Evolutionary conservation across 2,113 vertebrate genomes (phyloP), one percentile per base, ranked within the genome.

Genomic region (Sisor rabdophorus): DNA sequence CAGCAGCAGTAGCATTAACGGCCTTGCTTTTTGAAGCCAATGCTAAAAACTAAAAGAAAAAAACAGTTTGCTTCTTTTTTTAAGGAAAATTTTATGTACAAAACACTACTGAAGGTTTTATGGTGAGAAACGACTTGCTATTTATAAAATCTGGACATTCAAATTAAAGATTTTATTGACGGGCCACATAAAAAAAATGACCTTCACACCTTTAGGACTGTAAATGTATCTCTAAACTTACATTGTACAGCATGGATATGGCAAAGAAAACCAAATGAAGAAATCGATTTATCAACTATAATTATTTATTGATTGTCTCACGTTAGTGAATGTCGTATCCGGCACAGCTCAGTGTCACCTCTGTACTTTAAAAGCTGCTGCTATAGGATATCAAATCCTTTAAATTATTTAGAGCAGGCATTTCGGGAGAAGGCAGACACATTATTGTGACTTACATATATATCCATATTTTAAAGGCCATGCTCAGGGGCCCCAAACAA

Each of bases 141-240:
- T 55, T 47, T 13, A 58, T 54, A 76, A 67, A 40, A 30, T 26
- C 16, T 54, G 36, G 36, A 28, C 63, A 48, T 56, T 76, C 50
- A 65, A 65, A 54, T 55, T 20, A 28, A 28, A 73, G 17, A 16
- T 32, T 73, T 74, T 36, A 61, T 75, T 47, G 12, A 30, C 26
- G 11, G n/a, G 36, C 52, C 11, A 24, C 4, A 4, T n/a, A 19
- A 68, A 68, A 47, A 40, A 30, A 61, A 65, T 54, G 54, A 76
- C 63, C 61, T 68, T 44, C 40, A 44, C 40, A 44, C 40, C 9
- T 44, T 44, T 67, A 53, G 17, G 20, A 17, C 13, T 58, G 32
- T 67, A 24, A 26, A 30, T 47, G 22, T 74, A 59, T 68, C 32
- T 47, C 16, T 15, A 64, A 44, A 56, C 24, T 55, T 15, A 56